A percentile compares a stretch with the other conserved stretches of the same genome.
Evolutionary conservation across 1,140 invertebrate species (phyloP).

Genomic region (Lamellibrachia luymesi): DNA sequence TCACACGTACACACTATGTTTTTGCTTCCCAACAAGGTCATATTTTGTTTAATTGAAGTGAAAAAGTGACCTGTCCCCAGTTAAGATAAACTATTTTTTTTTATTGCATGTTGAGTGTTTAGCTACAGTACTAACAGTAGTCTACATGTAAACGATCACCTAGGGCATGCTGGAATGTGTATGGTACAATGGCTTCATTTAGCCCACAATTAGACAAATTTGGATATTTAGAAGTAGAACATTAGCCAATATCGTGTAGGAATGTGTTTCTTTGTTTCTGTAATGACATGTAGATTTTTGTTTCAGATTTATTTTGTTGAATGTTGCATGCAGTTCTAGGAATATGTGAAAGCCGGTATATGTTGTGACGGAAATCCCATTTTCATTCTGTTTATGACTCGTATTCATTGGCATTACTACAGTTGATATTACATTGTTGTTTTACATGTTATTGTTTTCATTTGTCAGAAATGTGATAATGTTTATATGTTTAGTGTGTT

Average conservation of each 20-base stretch:
- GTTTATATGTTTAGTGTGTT: neutral
- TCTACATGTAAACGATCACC: too few species aligned
- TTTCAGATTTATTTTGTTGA: neutral
- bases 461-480: neutral
- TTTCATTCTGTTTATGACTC: neutral
- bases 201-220: neutral
- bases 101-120: neutral
- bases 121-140: neutral
- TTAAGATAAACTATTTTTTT: neutral
- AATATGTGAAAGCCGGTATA: neutral
- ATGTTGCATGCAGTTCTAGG: neutral
- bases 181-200: neutral
- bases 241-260: neutral
- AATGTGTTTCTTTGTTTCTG: neutral
- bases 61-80: neutral
- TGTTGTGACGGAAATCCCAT: neutral
- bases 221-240: neutral
- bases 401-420: too few species aligned
- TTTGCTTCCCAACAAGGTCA: neutral
- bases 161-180: neutral
- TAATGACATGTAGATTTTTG: neutral
- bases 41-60: neutral
- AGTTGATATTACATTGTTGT: neutral
- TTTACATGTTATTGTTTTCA: neutral
- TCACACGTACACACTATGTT: neutral